These are phyloP conservation scores for Drosophila nasuta DNA, from an alignment of 1,140 invertebrate species.

Conservation along the genomic window DNA sequence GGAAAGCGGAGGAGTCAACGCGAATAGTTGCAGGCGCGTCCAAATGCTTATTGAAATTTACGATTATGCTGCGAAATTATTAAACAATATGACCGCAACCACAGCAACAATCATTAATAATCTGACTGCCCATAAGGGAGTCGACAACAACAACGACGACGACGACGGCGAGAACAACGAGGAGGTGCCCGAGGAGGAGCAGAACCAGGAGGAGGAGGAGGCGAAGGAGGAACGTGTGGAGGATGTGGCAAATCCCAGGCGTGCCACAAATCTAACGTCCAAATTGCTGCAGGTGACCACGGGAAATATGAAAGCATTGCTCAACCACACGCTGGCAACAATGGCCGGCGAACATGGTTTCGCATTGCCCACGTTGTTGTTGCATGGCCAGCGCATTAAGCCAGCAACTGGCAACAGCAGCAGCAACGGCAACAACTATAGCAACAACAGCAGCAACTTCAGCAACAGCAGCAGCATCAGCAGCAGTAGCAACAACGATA, in stretches of 20 bases:
- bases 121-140: neutral
- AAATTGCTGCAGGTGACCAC: slow-evolving; percentile 64
- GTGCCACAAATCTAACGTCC: slow-evolving; percentile 56
- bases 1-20: neutral
- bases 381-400: slow-evolving; percentile 45
- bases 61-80: slow-evolving; percentile 80
- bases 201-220: neutral
- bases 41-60: slow-evolving; percentile 76
- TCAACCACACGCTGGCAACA: slow-evolving; percentile 54
- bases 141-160: neutral
- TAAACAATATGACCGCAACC: slow-evolving; percentile 76
- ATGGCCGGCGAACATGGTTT: slow-evolving; percentile 37
- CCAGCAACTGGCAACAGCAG: neutral
- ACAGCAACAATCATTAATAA: slow-evolving; percentile 56
- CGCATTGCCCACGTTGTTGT: slow-evolving; percentile 48
- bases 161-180: neutral
- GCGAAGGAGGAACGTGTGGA: neutral
- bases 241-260: slow-evolving; percentile 9
- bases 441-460: neutral
- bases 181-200: neutral
- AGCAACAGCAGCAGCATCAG: neutral
- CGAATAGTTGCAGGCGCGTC: slow-evolving; percentile 7
- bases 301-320: slow-evolving; percentile 58
- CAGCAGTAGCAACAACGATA: neutral
- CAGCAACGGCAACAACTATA: slow-evolving; percentile 3